A percentile compares a stretch with the other conserved stretches of the same genome.
These are phyloP conservation scores for Neoscelio sp. DNA, from an alignment of 2,888 invertebrate genomes.

Conservation along the genomic window DNA sequence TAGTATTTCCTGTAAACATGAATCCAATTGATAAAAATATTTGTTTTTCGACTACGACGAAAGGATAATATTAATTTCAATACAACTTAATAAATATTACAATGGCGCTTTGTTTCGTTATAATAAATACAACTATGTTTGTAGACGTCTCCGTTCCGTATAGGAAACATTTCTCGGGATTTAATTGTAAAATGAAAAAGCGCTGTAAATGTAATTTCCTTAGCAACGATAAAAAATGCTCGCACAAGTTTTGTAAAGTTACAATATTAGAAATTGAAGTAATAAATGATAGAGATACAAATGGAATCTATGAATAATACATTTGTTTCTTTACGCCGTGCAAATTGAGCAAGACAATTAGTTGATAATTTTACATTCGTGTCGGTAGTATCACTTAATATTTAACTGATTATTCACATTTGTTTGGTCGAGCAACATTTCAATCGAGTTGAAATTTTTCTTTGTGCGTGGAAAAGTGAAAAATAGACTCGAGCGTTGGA, in stretches of 20 bases:
- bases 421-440: conserved; percentile 10
- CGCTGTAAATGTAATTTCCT: too few relatives aligned
- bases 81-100: too few relatives aligned
- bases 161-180: too few relatives aligned
- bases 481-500: not conserved
- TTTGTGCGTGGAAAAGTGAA: not conserved
- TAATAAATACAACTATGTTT: too few relatives aligned
- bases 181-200: too few relatives aligned
- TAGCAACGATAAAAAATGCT: not conserved
- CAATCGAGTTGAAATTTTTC: not conserved
- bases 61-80: too few relatives aligned
- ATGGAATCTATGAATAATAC: conserved; percentile 4
- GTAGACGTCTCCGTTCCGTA: too few relatives aligned
- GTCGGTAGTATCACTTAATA: not conserved
- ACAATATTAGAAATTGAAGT: conserved; percentile 4
- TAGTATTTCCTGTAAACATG: not conserved
- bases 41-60: too few relatives aligned
- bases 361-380: conserved; percentile 3
- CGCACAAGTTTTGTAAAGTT: not conserved
- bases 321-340: conserved; percentile 3
- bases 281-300: not conserved
- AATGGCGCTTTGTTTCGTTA: too few relatives aligned
- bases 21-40: conserved; percentile 13
- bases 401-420: conserved; percentile 13
- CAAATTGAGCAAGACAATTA: conserved; percentile 9